Base-by-base conservation (phyloP, 1,140 invertebrate genomes). In the Tribolium madens region DNA sequence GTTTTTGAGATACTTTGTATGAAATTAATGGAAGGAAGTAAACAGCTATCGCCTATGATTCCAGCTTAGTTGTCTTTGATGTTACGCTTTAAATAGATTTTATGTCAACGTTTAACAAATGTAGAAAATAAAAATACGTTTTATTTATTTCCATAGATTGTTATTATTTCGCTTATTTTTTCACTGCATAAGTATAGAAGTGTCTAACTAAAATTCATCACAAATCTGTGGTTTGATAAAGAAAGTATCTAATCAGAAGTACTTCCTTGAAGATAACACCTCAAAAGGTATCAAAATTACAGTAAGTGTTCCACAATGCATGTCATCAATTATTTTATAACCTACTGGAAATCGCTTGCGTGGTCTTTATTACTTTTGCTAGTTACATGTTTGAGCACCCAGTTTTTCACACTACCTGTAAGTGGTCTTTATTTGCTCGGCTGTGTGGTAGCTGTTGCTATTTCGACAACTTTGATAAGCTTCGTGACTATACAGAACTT, bases 1-100 rank as follows among this genome's bases (percentile, higher is more conserved):
- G 73, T 84, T 15, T 83, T 86, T 68, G 84, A 86, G 60, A 76
- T 85, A 7, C 31, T 84, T 78, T 73, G 73, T 13, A 76, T 83
- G 52, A 80, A 82, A 78, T 60, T 84, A 6, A 84, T 83, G 26
- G 78, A 82, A 17, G 83, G 80, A 26, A 82, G 80, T 57, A 77
- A 75, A 47, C 71, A 76, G 46, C 69, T 79, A 7, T 79, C 75
- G 12, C 71, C 71, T 7, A 33, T 26, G 21, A 26, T 53, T 33
- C 57, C 71, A 10, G 71, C 71, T 73, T 73, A 52, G 57, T 26
- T 26, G 21, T 26, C 9, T n/a, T 14, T 64, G 21, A 33, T 31
- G 26, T 71, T 71, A 47, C 12, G 57, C 26, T 64, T 33, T 64
- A n/a, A 64, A 64, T 42, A 42, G 36, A 42, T 42, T 42, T 42